Percentiles rank a stretch among this genome's conserved stretches.
Conservation (phyloP, 2,888 invertebrate genomes). For the Heliconius hortense region DNA sequence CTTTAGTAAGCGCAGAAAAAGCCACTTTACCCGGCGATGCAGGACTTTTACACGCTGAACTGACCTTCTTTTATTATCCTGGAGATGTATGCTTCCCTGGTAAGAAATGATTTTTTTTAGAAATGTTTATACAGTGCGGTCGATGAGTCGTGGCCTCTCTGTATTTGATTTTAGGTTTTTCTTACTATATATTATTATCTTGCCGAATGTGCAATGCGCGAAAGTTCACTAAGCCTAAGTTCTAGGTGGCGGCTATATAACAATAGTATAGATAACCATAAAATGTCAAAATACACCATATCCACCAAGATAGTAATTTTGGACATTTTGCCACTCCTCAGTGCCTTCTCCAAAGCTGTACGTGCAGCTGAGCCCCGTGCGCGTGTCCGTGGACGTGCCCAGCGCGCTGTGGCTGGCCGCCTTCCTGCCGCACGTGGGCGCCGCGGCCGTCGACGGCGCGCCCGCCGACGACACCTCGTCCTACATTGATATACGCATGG, state of each 20-base stretch:
- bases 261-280: too few species aligned
- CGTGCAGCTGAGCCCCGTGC: conserved; percentile 94
- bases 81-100: conserved; percentile 94
- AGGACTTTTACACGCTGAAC: conserved; percentile 96
- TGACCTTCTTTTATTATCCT: conserved; percentile 98
- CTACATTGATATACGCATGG: conserved; percentile 93
- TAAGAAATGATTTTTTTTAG: conserved; percentile 61
- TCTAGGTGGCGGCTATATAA: too few species aligned
- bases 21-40: conserved; percentile 94
- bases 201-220: too few species aligned
- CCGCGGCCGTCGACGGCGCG: conserved; percentile 64
- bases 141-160: too few species aligned
- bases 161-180: too few species aligned
- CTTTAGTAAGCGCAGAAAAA: conserved; percentile 85
- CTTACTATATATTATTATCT: too few species aligned
- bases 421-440: conserved; percentile 93
- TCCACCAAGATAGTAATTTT: background rate
- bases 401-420: conserved; percentile 97
- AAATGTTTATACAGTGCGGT: background rate
- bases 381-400: conserved; percentile 91
- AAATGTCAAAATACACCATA: too few species aligned
- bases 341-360: conserved; percentile 97
- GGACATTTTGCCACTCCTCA: conserved; percentile 54
- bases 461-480: conserved; percentile 49
- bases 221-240: too few species aligned